Conservation (phyloP, 2,797 vertebrate species). For the Natrix natrix region DNA sequence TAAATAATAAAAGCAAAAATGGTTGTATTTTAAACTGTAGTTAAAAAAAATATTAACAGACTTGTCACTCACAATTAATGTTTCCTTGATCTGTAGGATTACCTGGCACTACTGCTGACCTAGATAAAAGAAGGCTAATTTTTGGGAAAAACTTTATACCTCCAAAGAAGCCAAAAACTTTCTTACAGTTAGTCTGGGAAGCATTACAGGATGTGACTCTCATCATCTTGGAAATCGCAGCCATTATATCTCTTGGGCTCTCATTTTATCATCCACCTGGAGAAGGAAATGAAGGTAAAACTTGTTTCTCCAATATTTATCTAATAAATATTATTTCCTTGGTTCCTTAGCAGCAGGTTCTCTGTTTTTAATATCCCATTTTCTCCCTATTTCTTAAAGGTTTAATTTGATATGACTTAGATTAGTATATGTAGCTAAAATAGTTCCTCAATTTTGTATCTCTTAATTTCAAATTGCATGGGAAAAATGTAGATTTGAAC, state of each 20-base stretch:
- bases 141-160: slow-evolving; percentile 98
- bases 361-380: background rate
- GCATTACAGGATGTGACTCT: slow-evolving; percentile 98
- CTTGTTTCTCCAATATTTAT: slow-evolving; percentile 1
- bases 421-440: background rate
- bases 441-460: background rate
- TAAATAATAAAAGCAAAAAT: background rate
- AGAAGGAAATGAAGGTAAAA: slow-evolving; percentile 82
- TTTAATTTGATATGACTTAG: background rate
- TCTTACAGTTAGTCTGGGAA: slow-evolving; percentile 98
- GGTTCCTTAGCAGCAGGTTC: background rate
- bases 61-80: background rate
- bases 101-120: slow-evolving; percentile 81
- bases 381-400: background rate
- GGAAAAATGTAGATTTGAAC: background rate
- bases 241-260: slow-evolving; percentile 94
- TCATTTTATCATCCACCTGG: slow-evolving; percentile 97
- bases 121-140: slow-evolving; percentile 94
- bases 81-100: slow-evolving; percentile 79
- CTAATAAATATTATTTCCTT: background rate
- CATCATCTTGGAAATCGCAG: slow-evolving; percentile 97
- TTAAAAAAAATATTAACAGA: background rate
- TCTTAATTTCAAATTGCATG: background rate
- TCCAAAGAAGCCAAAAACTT: slow-evolving; percentile 99
- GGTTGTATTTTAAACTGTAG: background rate